phyloP scores from a whole-genome alignment of 2,888 invertebrate species.

The Cyrtodaria siliqua region DNA sequence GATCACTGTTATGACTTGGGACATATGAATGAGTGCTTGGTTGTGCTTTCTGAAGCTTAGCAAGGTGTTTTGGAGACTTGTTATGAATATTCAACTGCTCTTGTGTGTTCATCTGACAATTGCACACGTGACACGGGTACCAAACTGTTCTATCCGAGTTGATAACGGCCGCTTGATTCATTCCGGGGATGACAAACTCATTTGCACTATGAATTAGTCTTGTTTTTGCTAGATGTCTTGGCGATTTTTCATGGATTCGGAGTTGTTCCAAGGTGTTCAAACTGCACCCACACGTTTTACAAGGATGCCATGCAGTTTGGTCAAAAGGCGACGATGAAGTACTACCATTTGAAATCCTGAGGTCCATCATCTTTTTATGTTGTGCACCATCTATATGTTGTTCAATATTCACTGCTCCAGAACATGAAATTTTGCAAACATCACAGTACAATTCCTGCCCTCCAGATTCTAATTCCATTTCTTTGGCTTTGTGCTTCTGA shows the following conservation, averaged over 20 bases:
- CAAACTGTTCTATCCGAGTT: slow-evolving; percentile 8
- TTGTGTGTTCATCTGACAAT: slow-evolving; percentile 17
- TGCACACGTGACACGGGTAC: slow-evolving; percentile 21
- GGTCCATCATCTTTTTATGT: slow-evolving; percentile 63
- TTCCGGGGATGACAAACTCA: too few relatives aligned
- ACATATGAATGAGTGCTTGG: background rate
- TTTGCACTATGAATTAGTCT: too few relatives aligned
- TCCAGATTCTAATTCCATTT: slow-evolving; percentile 12
- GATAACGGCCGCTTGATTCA: background rate
- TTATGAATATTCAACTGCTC: slow-evolving; percentile 43
- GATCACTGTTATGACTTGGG: too few relatives aligned
- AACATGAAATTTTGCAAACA: slow-evolving; percentile 69
- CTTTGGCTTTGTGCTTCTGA: slow-evolving; percentile 70
- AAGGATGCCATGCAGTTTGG: slow-evolving; percentile 62
- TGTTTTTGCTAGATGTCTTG: slow-evolving; percentile 48
- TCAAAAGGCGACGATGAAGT: slow-evolving; percentile 23
- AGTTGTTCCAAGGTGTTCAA: slow-evolving; percentile 71
- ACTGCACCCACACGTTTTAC: slow-evolving; percentile 69
- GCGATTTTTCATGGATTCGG: slow-evolving; percentile 62
- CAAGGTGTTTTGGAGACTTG: slow-evolving; percentile 16
- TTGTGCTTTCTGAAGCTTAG: background rate
- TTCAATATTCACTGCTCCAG: slow-evolving; percentile 72
- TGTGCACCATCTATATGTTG: slow-evolving; percentile 75
- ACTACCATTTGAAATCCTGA: background rate
- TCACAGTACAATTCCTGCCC: slow-evolving; percentile 65